Evolutionary conservation across 2,888 invertebrate genomes (phyloP).

Genomic region (Mylabris sibirica): DNA sequence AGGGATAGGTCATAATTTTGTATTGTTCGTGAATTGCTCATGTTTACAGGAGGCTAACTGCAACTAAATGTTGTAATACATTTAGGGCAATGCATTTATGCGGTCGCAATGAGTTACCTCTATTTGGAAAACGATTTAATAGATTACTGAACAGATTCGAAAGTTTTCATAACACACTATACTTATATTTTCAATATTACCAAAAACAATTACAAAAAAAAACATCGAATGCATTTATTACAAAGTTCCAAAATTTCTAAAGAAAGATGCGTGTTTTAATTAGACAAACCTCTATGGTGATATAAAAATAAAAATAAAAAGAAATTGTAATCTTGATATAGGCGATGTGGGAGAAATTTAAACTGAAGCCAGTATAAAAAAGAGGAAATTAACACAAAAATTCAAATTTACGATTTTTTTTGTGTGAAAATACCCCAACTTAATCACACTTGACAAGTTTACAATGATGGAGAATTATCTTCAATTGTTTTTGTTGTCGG

Average conservation of each 20-base stretch:
- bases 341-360: slow-evolving; percentile 55
- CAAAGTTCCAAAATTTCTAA: slow-evolving; percentile 32
- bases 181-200: not conserved
- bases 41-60: slow-evolving; percentile 36
- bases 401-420: slow-evolving; percentile 23
- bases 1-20: slow-evolving; percentile 49
- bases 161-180: not conserved
- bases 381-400: slow-evolving; percentile 40
- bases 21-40: slow-evolving; percentile 48
- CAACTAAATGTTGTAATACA: slow-evolving; percentile 34
- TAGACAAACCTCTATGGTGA: slow-evolving; percentile 61
- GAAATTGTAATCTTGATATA: slow-evolving; percentile 56
- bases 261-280: slow-evolving; percentile 56
- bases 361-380: slow-evolving; percentile 37
- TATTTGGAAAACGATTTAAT: not conserved
- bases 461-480: not conserved
- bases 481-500: not conserved
- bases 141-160: not conserved
- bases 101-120: slow-evolving; percentile 26
- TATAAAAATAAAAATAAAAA: slow-evolving; percentile 59
- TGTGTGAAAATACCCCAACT: not conserved
- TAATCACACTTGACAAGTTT: not conserved
- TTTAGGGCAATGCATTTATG: slow-evolving; percentile 26
- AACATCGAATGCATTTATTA: slow-evolving; percentile 6
- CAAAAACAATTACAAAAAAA: not conserved